Conservation (phyloP, 2,113 vertebrate species). For the Zingel zingel region DNA sequence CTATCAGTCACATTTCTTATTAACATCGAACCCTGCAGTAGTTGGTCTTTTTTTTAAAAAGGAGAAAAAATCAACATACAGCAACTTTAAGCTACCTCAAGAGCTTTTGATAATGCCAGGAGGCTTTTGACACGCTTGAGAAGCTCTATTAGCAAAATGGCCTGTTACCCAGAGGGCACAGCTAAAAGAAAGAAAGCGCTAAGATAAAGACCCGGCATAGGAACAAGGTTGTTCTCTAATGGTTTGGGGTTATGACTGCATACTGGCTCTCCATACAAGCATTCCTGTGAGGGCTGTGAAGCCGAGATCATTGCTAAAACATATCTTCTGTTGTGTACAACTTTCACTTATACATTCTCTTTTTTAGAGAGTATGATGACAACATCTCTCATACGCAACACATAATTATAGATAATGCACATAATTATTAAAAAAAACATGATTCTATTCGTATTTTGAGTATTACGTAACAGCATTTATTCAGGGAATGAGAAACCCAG, state of each 20-base stretch:
- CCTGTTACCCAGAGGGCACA: slow-evolving; percentile 47
- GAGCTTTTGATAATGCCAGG: slow-evolving; percentile 40
- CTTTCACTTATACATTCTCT: neutral
- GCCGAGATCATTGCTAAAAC: neutral
- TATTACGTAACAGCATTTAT: slow-evolving; percentile 12
- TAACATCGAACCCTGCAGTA: slow-evolving; percentile 27
- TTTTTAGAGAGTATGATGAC: neutral
- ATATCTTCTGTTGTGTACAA: neutral
- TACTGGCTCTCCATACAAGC: slow-evolving; percentile 2
- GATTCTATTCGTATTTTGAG: slow-evolving; percentile 14
- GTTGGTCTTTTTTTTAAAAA: slow-evolving; percentile 1
- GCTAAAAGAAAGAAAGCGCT: slow-evolving; percentile 35
- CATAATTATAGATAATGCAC: neutral
- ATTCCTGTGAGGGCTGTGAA: slow-evolving; percentile 10
- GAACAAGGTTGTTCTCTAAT: slow-evolving; percentile 19
- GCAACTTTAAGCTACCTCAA: slow-evolving; percentile 38
- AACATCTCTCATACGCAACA: neutral
- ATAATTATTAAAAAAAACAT: neutral
- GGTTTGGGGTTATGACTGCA: slow-evolving; percentile 29
- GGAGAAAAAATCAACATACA: neutral
- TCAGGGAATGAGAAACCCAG: slow-evolving; percentile 48
- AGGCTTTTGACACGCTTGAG: slow-evolving; percentile 53
- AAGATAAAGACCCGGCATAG: slow-evolving; percentile 35
- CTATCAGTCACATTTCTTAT: slow-evolving; percentile 61
- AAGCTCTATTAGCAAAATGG: slow-evolving; percentile 60